Base-by-base conservation (phyloP, 2,888 invertebrate species). In the Drosophila phalerata region DNA sequence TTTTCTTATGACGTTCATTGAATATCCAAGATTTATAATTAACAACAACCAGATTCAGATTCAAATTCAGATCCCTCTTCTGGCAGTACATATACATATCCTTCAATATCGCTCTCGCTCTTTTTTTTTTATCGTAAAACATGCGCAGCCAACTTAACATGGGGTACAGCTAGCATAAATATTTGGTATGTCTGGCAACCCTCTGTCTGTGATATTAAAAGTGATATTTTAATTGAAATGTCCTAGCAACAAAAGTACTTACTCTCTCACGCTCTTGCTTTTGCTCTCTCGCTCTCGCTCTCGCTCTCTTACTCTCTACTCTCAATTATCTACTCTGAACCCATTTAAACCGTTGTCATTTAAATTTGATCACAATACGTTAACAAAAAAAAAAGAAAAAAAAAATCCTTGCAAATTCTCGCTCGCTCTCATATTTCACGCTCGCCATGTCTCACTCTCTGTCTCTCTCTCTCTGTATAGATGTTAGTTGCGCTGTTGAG, bases 401-500 rank as follows among this genome's bases (percentile, higher is more conserved):
- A 25, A 52, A 28, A 37, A 37, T 57, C 45, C 56, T 25, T 57
- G 30, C 42, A 47, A 15, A 19, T 34, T 49, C 30, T 25, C 17
- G 40, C 55, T 25, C 38, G 32, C 69, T 51, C 37, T 47, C 48
- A 25, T 49, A 34, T 56, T 22, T 43, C 32, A 43, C 55, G 22
- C 43, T 57, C 55, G 22, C 32, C 52, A 43, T 57, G 6, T 43
- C 43, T 51, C 38, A 15, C 42, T 53, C 25, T 67, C 25, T 15
- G 49, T 17, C n/a, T 53, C 52, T 37, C 37, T 67, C 40, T 45
- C 45, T 67, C 40, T 52, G 61, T 70, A 57, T 79, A 73, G 71
- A 57, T 74, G 77, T 64, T 81, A 78, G 72, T 67, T 78, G 45
- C 64, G 66, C 77, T 74, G 72, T 53, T 58, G 61, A 69, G 56